Percentiles rank a stretch among this genome's conserved stretches.
phyloP scores from a whole-genome alignment of 2,797 vertebrate species.

The Masticophis lateralis region DNA sequence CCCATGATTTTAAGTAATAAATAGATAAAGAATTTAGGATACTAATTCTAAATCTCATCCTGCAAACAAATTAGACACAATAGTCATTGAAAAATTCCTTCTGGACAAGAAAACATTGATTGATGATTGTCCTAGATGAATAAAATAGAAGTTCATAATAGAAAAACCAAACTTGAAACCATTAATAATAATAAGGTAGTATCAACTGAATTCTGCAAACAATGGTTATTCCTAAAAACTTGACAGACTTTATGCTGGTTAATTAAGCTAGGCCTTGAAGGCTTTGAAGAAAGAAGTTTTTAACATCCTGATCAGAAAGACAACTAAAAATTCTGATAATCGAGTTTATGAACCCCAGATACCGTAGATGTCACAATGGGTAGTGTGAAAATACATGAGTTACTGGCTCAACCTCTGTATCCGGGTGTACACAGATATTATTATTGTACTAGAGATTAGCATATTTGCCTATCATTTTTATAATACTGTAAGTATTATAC shows the following conservation, averaged over 20 bases:
- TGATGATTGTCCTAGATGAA: background rate
- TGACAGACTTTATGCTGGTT: background rate
- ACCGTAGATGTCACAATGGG: background rate
- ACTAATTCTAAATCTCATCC: background rate
- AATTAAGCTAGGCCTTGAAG: background rate
- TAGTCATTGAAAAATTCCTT: background rate
- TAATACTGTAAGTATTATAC: background rate
- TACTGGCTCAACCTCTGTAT: background rate
- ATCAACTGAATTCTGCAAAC: background rate
- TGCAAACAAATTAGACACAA: background rate
- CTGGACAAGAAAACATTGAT: background rate
- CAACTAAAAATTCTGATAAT: background rate
- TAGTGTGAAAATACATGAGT: background rate
- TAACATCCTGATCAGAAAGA: background rate
- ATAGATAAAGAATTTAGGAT: slow-evolving; percentile 2
- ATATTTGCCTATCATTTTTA: background rate
- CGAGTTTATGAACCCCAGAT: background rate
- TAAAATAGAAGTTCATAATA: background rate
- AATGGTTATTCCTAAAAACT: background rate
- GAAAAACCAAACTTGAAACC: background rate
- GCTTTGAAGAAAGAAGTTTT: background rate
- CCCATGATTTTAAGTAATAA: background rate
- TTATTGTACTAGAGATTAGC: background rate
- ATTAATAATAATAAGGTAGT: background rate
- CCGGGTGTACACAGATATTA: background rate